Base-by-base conservation (phyloP, 1,140 invertebrate genomes). In the Luehdorfia chinensis region DNA sequence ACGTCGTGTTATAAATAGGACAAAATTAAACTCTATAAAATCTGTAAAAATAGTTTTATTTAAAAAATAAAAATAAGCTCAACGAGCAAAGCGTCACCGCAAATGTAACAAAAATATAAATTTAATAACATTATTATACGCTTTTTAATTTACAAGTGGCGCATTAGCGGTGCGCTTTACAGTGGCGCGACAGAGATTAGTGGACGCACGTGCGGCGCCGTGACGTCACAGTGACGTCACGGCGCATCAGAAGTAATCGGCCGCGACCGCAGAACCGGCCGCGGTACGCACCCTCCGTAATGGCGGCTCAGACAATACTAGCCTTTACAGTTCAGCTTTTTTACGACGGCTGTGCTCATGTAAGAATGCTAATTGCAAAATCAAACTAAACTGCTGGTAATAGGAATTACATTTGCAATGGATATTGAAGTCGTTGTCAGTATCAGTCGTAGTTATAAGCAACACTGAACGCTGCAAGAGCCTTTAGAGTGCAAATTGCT, bases 161-260 rank as follows among this genome's bases (percentile, higher is more conserved):
- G 34, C 12, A 37, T 37, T 37, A 37, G 34, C 16, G 33, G 9
- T 32, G 32, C n/a, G 34, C 34, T 19, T 21, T 37, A n/a, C n/a
- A 37, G 34, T 21, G 34, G 18, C 34, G 34, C 34, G 34, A 37
- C 16, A 37, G n/a, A n/a, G 34, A 37, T 37, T 37, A 37, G 16
- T 9, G 16, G 34, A 3, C 34, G 34, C 34, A 37, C 34, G 34
- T 37, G 19, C 19, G 19, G 34, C 34, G 34, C 9, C 9, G 15
- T 11, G 34, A 37, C 34, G 18, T 37, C 34, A 37, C 34, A n/a
- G 15, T 11, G 34, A 37, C 34, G 18, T 37, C 34, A 37, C 34
- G 5, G 15, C 34, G 34, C 18, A 16, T 37, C 18, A 37, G 18
- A 2, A 2, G 15, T 37, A 37, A 37, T 23, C 34, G 34, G n/a